These are phyloP conservation scores for Pygocentrus nattereri DNA, from an alignment of 2,797 vertebrate genomes.

Conservation along the genomic window DNA sequence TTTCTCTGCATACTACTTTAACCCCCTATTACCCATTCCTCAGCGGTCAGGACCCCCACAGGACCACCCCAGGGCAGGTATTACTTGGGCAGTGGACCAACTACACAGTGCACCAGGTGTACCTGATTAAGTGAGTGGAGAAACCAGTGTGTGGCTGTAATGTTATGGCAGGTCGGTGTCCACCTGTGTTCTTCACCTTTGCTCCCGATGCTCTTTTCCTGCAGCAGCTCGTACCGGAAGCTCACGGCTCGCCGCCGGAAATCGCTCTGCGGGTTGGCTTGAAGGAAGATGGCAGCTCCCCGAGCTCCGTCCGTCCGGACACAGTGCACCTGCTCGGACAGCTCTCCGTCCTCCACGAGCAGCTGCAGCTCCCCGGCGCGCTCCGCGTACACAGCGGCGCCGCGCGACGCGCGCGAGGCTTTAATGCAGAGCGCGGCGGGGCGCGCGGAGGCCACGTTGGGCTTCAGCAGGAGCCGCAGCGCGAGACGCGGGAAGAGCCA, in stretches of 20 bases:
- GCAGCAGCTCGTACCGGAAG: constrained; percentile 84
- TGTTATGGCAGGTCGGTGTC: too few relatives aligned
- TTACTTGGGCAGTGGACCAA: too few relatives aligned
- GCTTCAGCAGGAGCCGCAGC: constrained; percentile 79
- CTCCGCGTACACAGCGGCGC: constrained; percentile 79
- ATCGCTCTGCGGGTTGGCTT: constrained; percentile 75
- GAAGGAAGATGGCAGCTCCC: constrained; percentile 79
- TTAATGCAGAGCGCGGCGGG: constrained; percentile 79
- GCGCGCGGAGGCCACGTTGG: constrained; percentile 70
- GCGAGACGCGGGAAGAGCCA: constrained; percentile 82
- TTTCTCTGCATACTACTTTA: too few relatives aligned
- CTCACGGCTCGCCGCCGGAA: constrained; percentile 72
- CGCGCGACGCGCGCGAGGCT: constrained; percentile 71
- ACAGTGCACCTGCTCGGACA: constrained; percentile 74
- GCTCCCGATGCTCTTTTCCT: constrained; percentile 62
- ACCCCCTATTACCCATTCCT: too few relatives aligned
- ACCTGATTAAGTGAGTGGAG: too few relatives aligned
- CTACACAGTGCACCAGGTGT: too few relatives aligned
- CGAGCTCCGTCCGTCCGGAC: constrained; percentile 68
- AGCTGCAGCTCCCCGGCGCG: constrained; percentile 71
- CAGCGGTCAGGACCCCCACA: too few relatives aligned
- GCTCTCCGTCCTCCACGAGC: constrained; percentile 56
- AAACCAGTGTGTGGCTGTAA: too few relatives aligned
- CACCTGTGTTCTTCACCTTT: neutral
- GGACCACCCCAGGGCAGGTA: too few relatives aligned